These are phyloP conservation scores for Sturmia bella DNA, from an alignment of 2,888 invertebrate genomes.

Conservation along the genomic window DNA sequence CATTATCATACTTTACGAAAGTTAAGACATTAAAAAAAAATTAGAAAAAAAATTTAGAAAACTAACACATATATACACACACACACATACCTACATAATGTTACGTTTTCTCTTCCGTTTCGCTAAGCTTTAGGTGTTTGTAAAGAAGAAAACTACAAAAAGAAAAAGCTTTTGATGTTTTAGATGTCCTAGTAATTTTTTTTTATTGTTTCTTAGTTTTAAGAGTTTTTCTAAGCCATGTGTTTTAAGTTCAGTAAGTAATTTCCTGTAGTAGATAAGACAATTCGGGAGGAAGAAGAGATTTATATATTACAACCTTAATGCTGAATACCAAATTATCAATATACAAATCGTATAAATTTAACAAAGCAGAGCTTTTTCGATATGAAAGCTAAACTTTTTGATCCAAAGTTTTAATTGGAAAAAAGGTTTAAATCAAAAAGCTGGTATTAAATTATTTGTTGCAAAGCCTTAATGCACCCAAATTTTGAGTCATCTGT, in stretches of 20 bases:
- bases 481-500: too few species aligned
- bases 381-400: background rate
- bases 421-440: background rate
- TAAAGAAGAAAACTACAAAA: background rate
- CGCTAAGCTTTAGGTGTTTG: conserved; percentile 59
- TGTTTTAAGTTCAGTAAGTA: conserved; percentile 14
- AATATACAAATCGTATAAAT: conserved; percentile 30
- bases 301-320: background rate
- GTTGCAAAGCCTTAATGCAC: too few species aligned
- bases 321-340: conserved; percentile 54
- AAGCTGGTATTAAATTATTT: too few species aligned
- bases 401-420: background rate
- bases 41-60: conserved; percentile 21
- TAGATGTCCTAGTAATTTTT: conserved; percentile 44
- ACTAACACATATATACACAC: background rate
- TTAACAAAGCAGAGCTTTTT: conserved; percentile 21
- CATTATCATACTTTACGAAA: conserved; percentile 66
- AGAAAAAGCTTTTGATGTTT: conserved; percentile 53
- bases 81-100: conserved; percentile 12
- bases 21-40: conserved; percentile 36
- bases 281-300: background rate
- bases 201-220: conserved; percentile 33
- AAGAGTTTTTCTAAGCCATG: conserved; percentile 19
- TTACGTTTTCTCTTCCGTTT: conserved; percentile 21
- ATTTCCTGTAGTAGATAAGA: conserved; percentile 23